These are phyloP conservation scores for Gallinago media DNA, from an alignment of 2,113 vertebrate species.

Conservation along the genomic window DNA sequence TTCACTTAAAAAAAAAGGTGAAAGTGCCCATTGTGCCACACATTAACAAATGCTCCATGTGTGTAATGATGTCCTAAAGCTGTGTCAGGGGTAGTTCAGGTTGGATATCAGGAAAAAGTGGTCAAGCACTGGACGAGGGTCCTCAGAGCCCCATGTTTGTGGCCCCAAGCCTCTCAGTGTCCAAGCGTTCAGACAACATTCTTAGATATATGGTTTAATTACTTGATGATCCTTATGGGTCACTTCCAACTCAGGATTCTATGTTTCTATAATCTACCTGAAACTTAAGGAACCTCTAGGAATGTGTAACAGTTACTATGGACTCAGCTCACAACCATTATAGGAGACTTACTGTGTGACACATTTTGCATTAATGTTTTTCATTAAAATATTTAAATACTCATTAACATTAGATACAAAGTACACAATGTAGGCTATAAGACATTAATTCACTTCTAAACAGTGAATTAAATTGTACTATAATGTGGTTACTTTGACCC, in stretches of 20 bases:
- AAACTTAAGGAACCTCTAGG: background rate
- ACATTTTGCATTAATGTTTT: background rate
- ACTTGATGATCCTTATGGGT: background rate
- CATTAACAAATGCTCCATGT: background rate
- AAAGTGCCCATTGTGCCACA: background rate
- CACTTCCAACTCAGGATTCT: background rate
- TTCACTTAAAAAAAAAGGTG: background rate
- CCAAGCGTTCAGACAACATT: background rate
- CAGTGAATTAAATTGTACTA: background rate
- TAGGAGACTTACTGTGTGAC: background rate
- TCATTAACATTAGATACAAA: background rate
- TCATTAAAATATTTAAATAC: background rate
- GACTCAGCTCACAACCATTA: background rate
- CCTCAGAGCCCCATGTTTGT: background rate
- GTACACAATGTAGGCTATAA: background rate
- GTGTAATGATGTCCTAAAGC: background rate
- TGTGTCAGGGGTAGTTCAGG: background rate
- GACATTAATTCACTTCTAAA: background rate
- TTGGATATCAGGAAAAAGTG: background rate
- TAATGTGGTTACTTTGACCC: background rate
- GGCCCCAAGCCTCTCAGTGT: rapidly evolving
- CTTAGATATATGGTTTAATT: background rate
- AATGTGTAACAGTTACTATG: background rate
- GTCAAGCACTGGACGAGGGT: rapidly evolving
- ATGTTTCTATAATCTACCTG: background rate